These are phyloP conservation scores for Brachionus rotundiformis DNA, from an alignment of 1,140 invertebrate species.

Conservation along the genomic window DNA sequence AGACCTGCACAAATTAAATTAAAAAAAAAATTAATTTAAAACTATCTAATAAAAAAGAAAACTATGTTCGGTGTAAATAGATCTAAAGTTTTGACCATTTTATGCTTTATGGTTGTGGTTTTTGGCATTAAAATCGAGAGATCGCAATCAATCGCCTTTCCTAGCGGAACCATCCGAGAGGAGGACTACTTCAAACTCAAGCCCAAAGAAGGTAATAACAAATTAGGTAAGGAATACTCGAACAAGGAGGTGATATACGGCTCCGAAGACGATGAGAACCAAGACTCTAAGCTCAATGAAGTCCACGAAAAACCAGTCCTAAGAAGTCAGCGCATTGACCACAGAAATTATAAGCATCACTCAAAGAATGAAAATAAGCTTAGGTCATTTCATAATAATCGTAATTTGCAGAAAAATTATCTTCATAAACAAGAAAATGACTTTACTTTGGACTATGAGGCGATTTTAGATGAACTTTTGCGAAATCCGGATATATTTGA, in stretches of 20 bases:
- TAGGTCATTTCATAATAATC: slow-evolving; percentile 34
- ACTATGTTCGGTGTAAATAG: slow-evolving; percentile 27
- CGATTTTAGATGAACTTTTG: background rate
- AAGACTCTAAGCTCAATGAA: background rate
- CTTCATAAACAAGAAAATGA: slow-evolving; percentile 25
- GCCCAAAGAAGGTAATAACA: background rate
- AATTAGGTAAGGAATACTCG: slow-evolving; percentile 2
- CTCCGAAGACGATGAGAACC: background rate
- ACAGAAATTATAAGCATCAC: background rate
- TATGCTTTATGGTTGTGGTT: background rate
- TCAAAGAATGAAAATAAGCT: background rate
- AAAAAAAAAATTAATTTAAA: background rate
- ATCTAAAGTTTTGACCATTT: background rate
- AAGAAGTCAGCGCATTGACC: slow-evolving; percentile 28
- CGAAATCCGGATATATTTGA: slow-evolving; percentile 34
- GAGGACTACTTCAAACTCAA: slow-evolving; percentile 4
- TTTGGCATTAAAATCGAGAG: background rate
- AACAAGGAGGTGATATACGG: slow-evolving; percentile 27
- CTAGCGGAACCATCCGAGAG: background rate
- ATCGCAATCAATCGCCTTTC: background rate
- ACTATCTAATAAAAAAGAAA: background rate
- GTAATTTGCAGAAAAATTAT: slow-evolving; percentile 21
- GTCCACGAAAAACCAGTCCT: background rate
- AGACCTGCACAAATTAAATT: background rate
- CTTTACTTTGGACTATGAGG: slow-evolving; percentile 20